Conservation (phyloP, 92 coral and sea anemone genomes). For the Metridium senile region DNA sequence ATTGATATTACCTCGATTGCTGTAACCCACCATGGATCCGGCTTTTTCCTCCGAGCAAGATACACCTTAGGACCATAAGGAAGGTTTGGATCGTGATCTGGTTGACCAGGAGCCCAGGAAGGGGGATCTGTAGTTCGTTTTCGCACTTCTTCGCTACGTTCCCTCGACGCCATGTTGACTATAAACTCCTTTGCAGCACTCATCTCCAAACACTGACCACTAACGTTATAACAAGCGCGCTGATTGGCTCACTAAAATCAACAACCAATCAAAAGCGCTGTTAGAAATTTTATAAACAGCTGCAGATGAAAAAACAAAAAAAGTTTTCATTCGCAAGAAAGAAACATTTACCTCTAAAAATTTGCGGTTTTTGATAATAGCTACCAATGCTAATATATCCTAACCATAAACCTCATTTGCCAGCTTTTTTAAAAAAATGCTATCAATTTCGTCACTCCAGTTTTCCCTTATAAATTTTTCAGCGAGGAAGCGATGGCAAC, state of each 20-base stretch:
- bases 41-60: conserved; percentile 88
- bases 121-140: conserved; percentile 74
- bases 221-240: conserved; percentile 10
- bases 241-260: conserved; percentile 13
- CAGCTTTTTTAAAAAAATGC: background rate
- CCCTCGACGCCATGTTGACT: conserved; percentile 71
- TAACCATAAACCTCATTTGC: background rate
- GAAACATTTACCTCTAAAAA: background rate
- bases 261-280: conserved; percentile 26
- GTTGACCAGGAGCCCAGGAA: conserved; percentile 93
- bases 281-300: conserved; percentile 13
- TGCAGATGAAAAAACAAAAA: background rate
- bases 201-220: conserved; percentile 27
- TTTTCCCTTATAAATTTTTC: background rate
- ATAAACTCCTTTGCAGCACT: conserved; percentile 28
- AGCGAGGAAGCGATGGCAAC: background rate
- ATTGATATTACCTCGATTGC: conserved; percentile 72
- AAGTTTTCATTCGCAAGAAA: background rate
- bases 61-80: conserved; percentile 96
- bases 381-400: background rate
- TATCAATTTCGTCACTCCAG: background rate
- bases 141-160: conserved; percentile 66
- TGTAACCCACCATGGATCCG: conserved; percentile 99
- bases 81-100: conserved; percentile 88
- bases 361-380: conserved; percentile 3